Evolutionary conservation across 2,888 invertebrate species (phyloP).

Genomic region (Meteorus cinctellus): DNA sequence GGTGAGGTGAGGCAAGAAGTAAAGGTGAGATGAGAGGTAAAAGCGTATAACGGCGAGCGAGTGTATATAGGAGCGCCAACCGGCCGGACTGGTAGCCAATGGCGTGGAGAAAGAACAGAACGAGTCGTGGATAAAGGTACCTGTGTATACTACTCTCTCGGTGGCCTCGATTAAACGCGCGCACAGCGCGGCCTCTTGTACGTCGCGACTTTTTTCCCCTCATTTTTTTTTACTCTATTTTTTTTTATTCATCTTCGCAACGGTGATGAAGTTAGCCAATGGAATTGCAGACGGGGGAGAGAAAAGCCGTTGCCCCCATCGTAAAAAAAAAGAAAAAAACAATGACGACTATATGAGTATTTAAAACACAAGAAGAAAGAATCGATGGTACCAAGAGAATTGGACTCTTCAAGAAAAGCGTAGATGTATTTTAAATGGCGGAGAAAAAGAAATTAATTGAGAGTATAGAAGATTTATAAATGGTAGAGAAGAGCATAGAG

Average conservation of each 20-base stretch:
- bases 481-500: not conserved
- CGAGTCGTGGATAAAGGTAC: not conserved
- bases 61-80: constrained; percentile 66
- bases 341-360: not conserved
- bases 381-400: too few species aligned
- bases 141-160: constrained; percentile 30
- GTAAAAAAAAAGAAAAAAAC: constrained; percentile 13
- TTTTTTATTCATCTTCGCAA: constrained; percentile 18
- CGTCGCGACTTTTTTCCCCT: not conserved
- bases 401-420: too few species aligned
- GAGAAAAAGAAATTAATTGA: not conserved
- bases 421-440: too few species aligned
- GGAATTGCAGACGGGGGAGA: constrained; percentile 8
- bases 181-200: constrained; percentile 14
- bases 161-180: constrained; percentile 36
- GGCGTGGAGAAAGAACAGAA: constrained; percentile 61
- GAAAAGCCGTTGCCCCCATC: constrained; percentile 58
- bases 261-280: constrained; percentile 16
- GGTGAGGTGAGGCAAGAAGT: constrained; percentile 45
- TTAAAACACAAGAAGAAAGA: not conserved
- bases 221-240: constrained; percentile 16
- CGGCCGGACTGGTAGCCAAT: constrained; percentile 70
- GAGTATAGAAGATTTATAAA: not conserved
- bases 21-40: constrained; percentile 61
- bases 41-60: constrained; percentile 37